These are phyloP conservation scores for Ailurus styani DNA, from an alignment of 2,113 vertebrate species.

Conservation along the genomic window DNA sequence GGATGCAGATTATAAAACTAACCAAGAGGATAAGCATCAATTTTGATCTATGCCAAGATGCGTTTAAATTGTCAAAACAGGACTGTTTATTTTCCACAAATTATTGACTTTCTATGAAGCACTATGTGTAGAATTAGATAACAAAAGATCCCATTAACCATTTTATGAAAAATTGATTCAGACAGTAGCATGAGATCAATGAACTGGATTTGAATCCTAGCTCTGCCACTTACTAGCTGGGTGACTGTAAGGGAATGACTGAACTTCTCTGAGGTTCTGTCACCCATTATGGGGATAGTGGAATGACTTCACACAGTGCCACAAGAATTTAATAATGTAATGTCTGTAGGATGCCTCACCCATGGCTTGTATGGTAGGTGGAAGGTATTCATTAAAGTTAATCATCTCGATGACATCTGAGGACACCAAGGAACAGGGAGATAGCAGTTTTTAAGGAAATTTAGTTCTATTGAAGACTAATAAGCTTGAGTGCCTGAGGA, in stretches of 20 bases:
- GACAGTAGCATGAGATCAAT: background rate
- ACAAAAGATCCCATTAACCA: background rate
- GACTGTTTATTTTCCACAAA: background rate
- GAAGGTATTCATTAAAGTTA: background rate
- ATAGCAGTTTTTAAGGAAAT: background rate
- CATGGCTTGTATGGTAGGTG: background rate
- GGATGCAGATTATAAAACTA: background rate
- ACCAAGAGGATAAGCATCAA: background rate
- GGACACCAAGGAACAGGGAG: background rate
- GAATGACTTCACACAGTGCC: background rate
- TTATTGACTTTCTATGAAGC: background rate
- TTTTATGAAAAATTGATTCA: background rate
- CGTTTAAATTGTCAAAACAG: background rate
- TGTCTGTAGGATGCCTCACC: background rate
- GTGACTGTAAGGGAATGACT: background rate
- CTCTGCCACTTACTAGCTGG: background rate
- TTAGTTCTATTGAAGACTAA: background rate
- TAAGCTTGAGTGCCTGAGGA: background rate
- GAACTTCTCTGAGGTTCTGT: background rate
- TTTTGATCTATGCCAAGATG: background rate
- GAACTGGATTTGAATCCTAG: background rate
- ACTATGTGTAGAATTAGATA: background rate
- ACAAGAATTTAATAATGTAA: background rate
- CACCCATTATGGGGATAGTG: background rate
- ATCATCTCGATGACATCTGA: background rate